Evolutionary conservation across 2,113 vertebrate genomes (phyloP), one percentile per base, ranked within the genome.

Genomic region (Hemiprocne comata): DNA sequence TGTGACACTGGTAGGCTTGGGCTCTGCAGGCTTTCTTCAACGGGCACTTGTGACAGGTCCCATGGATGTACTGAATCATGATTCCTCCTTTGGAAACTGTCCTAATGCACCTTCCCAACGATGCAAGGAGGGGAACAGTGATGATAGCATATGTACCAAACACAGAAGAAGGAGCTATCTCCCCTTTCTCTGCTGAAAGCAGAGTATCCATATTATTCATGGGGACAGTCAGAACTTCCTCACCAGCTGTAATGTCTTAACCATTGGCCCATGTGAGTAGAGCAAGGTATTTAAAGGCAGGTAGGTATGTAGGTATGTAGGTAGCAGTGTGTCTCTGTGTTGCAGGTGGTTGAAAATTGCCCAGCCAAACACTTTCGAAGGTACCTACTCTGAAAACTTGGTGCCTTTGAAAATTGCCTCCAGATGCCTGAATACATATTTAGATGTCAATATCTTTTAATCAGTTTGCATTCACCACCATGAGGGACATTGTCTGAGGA

Each of bases 91-190:
- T 76, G 57, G 38, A 75, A 34, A 23, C 6, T 9, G 36, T 78
- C 15, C 28, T 72, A 40, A 8, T 23, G 33, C 0, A 3, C 13
- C 51, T 60, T 61, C 64, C 48, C 7, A 7, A 11, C 0, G 2
- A 20, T 36, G 64, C 50, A 50, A 75, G 17, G 17, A 87, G 33
- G 4, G 50, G 16, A 53, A 34, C 21, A n/a, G 25, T 3, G 3
- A 31, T 26, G 23, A 50, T 25, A 44, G 25, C 48, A 87, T 31
- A 53, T 69, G 13, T 21, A 61, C 19, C 0, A 0, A 67, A 6
- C 2, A 5, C 29, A 42, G 25, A 62, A 25, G 23, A 93, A 67
- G 72, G 40, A 88, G 14, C 11, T 10, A 8, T 29, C 9, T 92
- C 20, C 11, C 10, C 9, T 80, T 71, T 20, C 42, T 58, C 53